These are phyloP conservation scores for Drosophila melanica DNA, from an alignment of 1,140 invertebrate species.

Conservation along the genomic window DNA sequence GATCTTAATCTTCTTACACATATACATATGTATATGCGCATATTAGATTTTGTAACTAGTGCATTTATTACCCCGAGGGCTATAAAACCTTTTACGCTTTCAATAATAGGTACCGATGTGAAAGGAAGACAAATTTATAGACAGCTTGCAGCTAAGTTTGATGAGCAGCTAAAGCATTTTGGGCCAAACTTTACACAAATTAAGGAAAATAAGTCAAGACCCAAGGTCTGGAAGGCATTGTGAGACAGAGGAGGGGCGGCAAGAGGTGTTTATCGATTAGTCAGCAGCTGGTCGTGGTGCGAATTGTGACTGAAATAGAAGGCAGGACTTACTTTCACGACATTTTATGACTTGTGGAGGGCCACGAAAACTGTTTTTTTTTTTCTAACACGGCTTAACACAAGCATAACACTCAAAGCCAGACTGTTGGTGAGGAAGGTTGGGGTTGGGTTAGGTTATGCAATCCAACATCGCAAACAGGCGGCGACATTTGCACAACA, in stretches of 20 bases:
- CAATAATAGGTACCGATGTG: neutral
- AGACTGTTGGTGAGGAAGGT: conserved; percentile 8
- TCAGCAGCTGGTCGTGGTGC: conserved; percentile 19
- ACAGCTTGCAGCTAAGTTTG: conserved; percentile 17
- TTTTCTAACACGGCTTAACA: conserved; percentile 41
- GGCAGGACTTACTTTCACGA: conserved; percentile 32
- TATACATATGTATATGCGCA: neutral
- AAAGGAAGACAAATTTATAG: conserved; percentile 10
- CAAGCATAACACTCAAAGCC: conserved; percentile 37
- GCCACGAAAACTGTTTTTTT: conserved; percentile 26
- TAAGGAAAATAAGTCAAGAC: conserved; percentile 15
- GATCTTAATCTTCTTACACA: neutral
- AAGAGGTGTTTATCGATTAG: conserved; percentile 25
- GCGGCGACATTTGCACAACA: conserved; percentile 42
- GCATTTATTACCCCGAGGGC: conserved; percentile 10
- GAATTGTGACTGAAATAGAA: conserved; percentile 31
- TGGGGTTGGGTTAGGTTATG: neutral
- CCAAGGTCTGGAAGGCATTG: neutral
- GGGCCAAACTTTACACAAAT: conserved; percentile 19
- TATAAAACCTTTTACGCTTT: conserved; percentile 7
- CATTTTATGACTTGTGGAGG: conserved; percentile 40
- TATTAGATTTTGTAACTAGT: conserved; percentile 9
- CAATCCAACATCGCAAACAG: conserved; percentile 15
- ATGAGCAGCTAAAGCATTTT: conserved; percentile 15
- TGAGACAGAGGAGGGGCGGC: neutral